Evolutionary conservation across 30 jellyfish, hydroid and myxozoan species (phyloP).

Genomic region (Aurelia coerulea): DNA sequence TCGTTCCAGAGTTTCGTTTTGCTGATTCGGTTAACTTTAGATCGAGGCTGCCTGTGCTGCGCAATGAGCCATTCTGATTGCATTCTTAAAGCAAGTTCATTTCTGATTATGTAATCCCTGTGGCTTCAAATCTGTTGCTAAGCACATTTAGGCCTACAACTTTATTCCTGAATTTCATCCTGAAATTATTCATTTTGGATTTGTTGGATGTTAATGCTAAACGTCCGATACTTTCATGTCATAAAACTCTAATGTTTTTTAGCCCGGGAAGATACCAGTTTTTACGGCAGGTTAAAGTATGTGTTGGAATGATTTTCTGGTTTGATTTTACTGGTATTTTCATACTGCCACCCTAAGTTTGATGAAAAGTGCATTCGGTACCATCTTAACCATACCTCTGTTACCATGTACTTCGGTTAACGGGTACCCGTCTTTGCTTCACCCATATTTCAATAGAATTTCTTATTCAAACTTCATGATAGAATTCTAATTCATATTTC

Average conservation of each 20-base stretch:
- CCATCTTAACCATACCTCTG: slow-evolving; percentile 10
- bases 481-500: too few species aligned
- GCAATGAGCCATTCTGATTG: slow-evolving; percentile 41
- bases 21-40: too few species aligned
- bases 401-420: slow-evolving; percentile 29
- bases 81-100: slow-evolving; percentile 34
- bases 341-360: slow-evolving; percentile 77
- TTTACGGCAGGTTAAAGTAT: slow-evolving; percentile 56
- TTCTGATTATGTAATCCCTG: slow-evolving; percentile 74
- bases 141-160: neutral
- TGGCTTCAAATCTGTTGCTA: slow-evolving; percentile 5
- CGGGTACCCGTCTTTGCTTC: slow-evolving; percentile 48
- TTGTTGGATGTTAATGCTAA: too few species aligned
- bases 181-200: neutral
- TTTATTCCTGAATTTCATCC: neutral
- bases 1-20: too few species aligned
- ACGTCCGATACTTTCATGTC: slow-evolving; percentile 12
- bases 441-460: neutral
- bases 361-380: slow-evolving; percentile 60
- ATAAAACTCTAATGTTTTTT: slow-evolving; percentile 23
- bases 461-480: too few species aligned
- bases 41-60: too few species aligned
- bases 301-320: slow-evolving; percentile 74
- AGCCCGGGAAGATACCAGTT: slow-evolving; percentile 62
- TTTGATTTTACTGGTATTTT: slow-evolving; percentile 65